Evolutionary conservation across 2,888 invertebrate genomes (phyloP), one percentile per base, ranked within the genome.

Genomic region (Notocelia uddmanniana): DNA sequence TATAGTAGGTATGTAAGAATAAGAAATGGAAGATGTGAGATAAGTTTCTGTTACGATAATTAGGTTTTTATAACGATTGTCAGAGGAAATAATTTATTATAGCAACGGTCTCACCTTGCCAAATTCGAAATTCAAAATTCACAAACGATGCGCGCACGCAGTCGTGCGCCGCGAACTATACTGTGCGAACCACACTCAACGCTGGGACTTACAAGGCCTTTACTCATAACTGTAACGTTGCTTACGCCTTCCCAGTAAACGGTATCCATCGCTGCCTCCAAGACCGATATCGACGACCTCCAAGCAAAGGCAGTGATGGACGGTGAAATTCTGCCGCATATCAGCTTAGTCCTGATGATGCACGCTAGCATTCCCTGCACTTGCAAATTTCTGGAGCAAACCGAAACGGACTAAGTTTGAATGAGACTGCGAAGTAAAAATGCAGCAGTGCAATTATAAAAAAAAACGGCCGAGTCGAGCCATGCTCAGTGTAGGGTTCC

Each of bases 61-160:
- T 5, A 45, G 5, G 1, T 41, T 11, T 31, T 15, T 34, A 26
- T 37, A 21, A 37, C 1, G 19, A 41, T 52, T 55, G 48, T 21
- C 26, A 34, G 18, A 34, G 1, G 6, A 67, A 0, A 54, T 6
- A 48, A n/a, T 66, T n/a, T 41, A 67, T 37, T 21, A 55, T 45
- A 59, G n/a, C 21, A 45, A 10, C 19, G 34, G 34, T 31, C 72
- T 72, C 50, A 72, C 72, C 72, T 72, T 57, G 67, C 48, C 45
- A 59, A 72, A 72, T 72, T 62, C 11, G 41, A 48, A 68, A 68
- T 52, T 63, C 5, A 26, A 48, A 73, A 69, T 31, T 23, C 60
- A 63, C 66, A 68, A 74, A 48, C 58, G 62, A 76, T 73, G 74
- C 80, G 80, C 77, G 79, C 78, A 74, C 74, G 68, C 80, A 60